Evolutionary conservation across 2,113 vertebrate species (phyloP), one percentile per base, ranked within the genome.

Genomic region (Leptodactylus fuscus): DNA sequence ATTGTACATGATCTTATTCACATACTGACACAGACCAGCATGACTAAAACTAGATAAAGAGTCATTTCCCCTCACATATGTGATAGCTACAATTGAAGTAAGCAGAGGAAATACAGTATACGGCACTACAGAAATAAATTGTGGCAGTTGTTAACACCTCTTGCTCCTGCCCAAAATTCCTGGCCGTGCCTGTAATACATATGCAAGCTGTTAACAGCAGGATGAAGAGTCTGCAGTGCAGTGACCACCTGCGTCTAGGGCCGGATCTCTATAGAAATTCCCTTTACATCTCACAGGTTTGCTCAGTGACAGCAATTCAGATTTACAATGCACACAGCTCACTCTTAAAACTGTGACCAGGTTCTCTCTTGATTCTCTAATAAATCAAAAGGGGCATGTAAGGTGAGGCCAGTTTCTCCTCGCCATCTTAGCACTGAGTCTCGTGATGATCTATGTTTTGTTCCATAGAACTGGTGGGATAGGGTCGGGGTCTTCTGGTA

Each of bases 101-200:
- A 38, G 51, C 82, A 76, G 58, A 36, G 73, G 29, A 77, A 77
- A 67, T 51, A 67, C 32, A 34, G 29, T 67, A 32, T 83, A 76
- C 32, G 34, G 18, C 36, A 44, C 27, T 32, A 12, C 49, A 77
- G 53, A 77, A 84, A 77, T 65, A 77, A 65, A 60, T 76, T 77
- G 82, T 84, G 73, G 55, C 82, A 75, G 70, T 83, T 83, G 81
- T 83, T 83, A 83, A 83, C 82, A 84, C 82, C 58, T 77, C 55
- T 77, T n/a, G 5, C 62, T 48, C 65, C 27, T 58, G n/a, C 22
- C 32, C 53, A 0, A 60, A 84, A 84, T 84, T 77, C 73, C 73
- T 84, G 46, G 55, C 82, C 11, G 73, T 67, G 77, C 51, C 73
- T 84, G 82, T 84, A 84, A 84, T 83, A 41, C 62, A 74, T 77